Conservation (phyloP, 2,113 vertebrate genomes). For the Seriola dumerili region DNA sequence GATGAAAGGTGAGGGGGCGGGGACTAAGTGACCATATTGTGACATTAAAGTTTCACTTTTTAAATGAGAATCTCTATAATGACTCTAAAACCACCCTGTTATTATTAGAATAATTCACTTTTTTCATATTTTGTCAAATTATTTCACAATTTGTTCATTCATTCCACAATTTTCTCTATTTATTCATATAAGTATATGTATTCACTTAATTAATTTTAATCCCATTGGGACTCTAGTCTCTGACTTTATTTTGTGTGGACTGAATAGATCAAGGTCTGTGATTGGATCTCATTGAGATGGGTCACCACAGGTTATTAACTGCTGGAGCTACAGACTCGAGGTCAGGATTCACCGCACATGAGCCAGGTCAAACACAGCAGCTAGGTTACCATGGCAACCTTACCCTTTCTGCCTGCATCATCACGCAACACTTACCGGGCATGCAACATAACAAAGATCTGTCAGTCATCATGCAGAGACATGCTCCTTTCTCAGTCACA, state of each 20-base stretch:
- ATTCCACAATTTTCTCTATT: not conserved
- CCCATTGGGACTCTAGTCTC: not conserved
- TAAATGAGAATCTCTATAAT: too few species aligned
- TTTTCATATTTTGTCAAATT: too few species aligned
- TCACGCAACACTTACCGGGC: conserved; percentile 70
- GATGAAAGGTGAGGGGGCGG: too few species aligned
- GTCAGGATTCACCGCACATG: conserved; percentile 65
- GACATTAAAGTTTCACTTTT: too few species aligned
- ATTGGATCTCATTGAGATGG: conserved; percentile 45
- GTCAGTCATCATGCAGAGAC: conserved; percentile 68
- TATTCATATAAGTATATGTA: not conserved
- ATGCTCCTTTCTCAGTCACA: conserved; percentile 41
- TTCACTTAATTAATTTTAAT: not conserved
- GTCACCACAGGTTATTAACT: conserved; percentile 24
- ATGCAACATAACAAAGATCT: conserved; percentile 74
- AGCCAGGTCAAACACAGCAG: conserved; percentile 37
- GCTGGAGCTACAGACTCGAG: conserved; percentile 57
- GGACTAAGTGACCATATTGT: too few species aligned
- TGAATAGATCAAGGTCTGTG: conserved; percentile 60
- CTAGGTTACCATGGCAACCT: conserved; percentile 59
- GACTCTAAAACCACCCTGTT: too few species aligned
- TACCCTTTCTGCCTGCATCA: conserved; percentile 60
- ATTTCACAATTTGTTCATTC: too few species aligned
- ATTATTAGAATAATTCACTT: too few species aligned
- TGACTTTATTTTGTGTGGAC: conserved; percentile 16